Conservation (phyloP, 2,113 vertebrate species). For the Theristicus caerulescens region DNA sequence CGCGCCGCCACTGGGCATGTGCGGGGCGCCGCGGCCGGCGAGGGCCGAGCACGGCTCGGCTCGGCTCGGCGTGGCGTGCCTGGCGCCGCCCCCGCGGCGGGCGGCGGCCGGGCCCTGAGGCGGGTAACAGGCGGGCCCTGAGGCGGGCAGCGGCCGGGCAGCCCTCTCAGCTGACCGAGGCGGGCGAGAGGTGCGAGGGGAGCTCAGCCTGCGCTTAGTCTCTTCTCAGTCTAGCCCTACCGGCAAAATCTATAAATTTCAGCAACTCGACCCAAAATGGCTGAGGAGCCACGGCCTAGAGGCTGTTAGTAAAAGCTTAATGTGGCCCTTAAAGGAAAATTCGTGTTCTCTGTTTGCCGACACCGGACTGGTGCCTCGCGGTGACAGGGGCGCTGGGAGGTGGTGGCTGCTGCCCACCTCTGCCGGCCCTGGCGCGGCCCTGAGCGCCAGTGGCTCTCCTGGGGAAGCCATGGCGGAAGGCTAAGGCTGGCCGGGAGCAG, state of each 20-base stretch:
- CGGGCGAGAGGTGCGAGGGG: neutral
- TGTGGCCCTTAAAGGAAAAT: neutral
- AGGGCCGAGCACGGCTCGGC: neutral
- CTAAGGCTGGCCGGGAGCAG: neutral
- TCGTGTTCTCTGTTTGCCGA: fast-evolving
- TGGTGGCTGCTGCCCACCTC: neutral
- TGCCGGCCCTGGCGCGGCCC: neutral
- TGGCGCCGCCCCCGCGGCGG: neutral
- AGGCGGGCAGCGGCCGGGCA: neutral
- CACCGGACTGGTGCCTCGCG: fast-evolving
- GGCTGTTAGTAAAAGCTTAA: neutral
- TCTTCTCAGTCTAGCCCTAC: neutral
- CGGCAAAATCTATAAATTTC: neutral
- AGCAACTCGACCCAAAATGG: neutral
- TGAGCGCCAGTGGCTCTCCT: fast-evolving
- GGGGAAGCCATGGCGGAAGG: fast-evolving
- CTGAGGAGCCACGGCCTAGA: neutral
- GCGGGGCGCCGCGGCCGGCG: neutral
- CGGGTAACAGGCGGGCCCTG: too few species aligned
- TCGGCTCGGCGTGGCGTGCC: neutral
- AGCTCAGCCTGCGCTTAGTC: neutral
- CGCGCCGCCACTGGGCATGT: neutral
- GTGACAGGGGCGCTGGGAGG: neutral
- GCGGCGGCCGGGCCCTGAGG: too few species aligned
- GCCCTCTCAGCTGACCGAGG: neutral